phyloP scores from a whole-genome alignment of 2,888 invertebrate genomes.

The Lysandra bellargus region DNA sequence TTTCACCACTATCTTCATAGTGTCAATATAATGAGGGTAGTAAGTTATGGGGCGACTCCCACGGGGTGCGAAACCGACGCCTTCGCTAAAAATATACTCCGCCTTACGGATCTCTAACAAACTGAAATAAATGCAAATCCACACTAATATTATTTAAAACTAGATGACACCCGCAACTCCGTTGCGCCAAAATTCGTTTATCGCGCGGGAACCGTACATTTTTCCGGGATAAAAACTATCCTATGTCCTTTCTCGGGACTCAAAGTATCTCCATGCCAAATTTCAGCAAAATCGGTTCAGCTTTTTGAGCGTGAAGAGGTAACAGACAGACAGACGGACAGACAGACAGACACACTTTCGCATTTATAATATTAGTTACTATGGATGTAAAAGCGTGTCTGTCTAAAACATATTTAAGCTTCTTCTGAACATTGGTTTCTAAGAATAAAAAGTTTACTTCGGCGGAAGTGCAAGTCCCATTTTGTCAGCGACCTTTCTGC shows the following conservation, averaged over 20 bases:
- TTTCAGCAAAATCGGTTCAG: too few relatives aligned
- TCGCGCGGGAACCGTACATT: too few relatives aligned
- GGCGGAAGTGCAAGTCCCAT: background rate
- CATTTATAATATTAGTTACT: too few relatives aligned
- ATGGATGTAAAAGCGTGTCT: background rate
- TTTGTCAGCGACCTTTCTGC: background rate
- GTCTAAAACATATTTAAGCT: too few relatives aligned
- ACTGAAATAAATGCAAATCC: background rate
- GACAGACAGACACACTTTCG: too few relatives aligned
- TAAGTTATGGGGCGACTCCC: background rate
- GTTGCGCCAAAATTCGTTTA: too few relatives aligned
- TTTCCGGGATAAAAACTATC: too few relatives aligned
- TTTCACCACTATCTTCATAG: background rate
- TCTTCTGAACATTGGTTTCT: background rate
- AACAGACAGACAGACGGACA: too few relatives aligned
- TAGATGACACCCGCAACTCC: too few relatives aligned
- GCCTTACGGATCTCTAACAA: background rate
- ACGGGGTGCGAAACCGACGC: background rate
- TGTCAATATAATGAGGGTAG: background rate
- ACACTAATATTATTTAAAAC: background rate
- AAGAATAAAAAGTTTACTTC: background rate
- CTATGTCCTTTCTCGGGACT: too few relatives aligned
- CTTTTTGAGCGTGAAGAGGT: too few relatives aligned
- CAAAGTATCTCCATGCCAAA: too few relatives aligned
- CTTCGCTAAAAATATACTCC: constrained; percentile 20